These are phyloP conservation scores for Aculops lycopersici DNA, from an alignment of 1,140 invertebrate genomes.

Conservation along the genomic window DNA sequence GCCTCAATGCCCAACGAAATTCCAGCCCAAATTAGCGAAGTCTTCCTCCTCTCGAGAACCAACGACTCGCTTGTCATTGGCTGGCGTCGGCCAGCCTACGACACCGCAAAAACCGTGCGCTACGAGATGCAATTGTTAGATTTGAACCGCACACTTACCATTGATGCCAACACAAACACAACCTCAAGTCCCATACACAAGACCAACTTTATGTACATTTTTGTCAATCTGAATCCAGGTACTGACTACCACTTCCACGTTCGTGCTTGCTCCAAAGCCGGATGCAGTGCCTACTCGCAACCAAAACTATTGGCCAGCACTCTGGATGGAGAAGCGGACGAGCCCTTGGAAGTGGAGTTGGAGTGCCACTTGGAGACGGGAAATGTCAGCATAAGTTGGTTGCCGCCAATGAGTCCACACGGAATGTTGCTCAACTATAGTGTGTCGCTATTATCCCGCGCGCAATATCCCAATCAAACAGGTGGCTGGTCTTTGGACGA, in stretches of 20 bases:
- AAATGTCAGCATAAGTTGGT: slow-evolving; percentile 11
- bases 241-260: slow-evolving; percentile 11
- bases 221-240: slow-evolving; percentile 11
- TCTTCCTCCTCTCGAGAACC: slow-evolving; percentile 12
- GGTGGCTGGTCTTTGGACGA: slow-evolving; percentile 5
- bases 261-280: slow-evolving; percentile 12
- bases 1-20: slow-evolving; percentile 6
- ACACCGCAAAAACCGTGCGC: slow-evolving; percentile 11
- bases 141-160: slow-evolving; percentile 4
- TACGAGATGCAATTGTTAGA: slow-evolving; percentile 10
- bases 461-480: neutral
- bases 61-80: slow-evolving; percentile 13
- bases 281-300: slow-evolving; percentile 11
- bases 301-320: slow-evolving; percentile 10
- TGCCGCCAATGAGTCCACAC: slow-evolving; percentile 9
- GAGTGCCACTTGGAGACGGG: slow-evolving; percentile 8
- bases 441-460: slow-evolving; percentile 5
- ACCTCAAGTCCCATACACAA: slow-evolving; percentile 1
- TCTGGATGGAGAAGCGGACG: slow-evolving; percentile 11
- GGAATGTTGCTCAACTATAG: slow-evolving; percentile 12
- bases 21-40: slow-evolving; percentile 10
- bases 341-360: slow-evolving; percentile 10
- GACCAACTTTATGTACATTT: slow-evolving; percentile 11
- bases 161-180: slow-evolving; percentile 10
- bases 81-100: slow-evolving; percentile 10